Evolutionary conservation across 2,797 vertebrate species (phyloP).

Genomic region (Hoplostethus mediterraneus): DNA sequence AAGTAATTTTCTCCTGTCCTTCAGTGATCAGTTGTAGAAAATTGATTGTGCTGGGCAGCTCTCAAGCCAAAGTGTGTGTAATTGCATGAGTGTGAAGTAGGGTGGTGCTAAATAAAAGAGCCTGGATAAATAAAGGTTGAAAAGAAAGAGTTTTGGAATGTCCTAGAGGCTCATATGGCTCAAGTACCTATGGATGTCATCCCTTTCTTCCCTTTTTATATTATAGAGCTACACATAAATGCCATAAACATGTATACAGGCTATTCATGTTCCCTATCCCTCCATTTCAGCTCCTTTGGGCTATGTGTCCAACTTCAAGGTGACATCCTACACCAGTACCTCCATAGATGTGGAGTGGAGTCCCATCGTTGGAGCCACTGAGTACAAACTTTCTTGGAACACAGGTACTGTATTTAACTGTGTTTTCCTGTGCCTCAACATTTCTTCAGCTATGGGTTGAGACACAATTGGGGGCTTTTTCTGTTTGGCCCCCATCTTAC

Average conservation of each 20-base stretch:
- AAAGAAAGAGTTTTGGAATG: too few relatives aligned
- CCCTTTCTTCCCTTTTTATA: too few relatives aligned
- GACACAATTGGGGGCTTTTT: not conserved
- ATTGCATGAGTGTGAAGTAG: too few relatives aligned
- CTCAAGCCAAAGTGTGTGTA: too few relatives aligned
- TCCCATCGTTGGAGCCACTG: slow-evolving; percentile 87
- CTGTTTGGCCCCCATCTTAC: not conserved
- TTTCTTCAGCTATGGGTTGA: not conserved
- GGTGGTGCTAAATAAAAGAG: too few relatives aligned
- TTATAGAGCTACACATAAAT: not conserved
- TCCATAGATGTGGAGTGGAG: slow-evolving; percentile 90
- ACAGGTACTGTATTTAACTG: slow-evolving; percentile 64
- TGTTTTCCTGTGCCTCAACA: not conserved
- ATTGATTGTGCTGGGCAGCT: too few relatives aligned
- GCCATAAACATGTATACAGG: not conserved
- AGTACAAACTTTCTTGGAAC: slow-evolving; percentile 90
- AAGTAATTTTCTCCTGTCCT: not conserved
- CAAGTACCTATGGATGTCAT: too few relatives aligned
- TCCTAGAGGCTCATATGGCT: too few relatives aligned
- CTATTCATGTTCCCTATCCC: not conserved
- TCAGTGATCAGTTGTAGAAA: too few relatives aligned
- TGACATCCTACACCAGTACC: slow-evolving; percentile 85
- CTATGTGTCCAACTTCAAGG: slow-evolving; percentile 91
- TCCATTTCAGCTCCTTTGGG: slow-evolving; percentile 84
- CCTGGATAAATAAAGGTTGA: too few relatives aligned